phyloP scores from a whole-genome alignment of 2,113 vertebrate genomes.

The Tetraodon nigroviridis region DNA sequence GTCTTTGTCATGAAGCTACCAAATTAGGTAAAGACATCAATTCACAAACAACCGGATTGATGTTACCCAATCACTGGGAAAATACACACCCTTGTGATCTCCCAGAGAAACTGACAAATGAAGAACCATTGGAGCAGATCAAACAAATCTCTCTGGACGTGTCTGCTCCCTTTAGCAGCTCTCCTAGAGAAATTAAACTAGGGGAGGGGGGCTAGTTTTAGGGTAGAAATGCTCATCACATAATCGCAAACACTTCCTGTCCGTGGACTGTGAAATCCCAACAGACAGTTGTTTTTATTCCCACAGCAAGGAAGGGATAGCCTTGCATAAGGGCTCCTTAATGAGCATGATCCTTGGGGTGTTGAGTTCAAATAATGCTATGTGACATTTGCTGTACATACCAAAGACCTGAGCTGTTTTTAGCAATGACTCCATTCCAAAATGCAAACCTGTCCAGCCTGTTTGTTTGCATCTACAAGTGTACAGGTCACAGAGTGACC shows the following conservation, averaged over 20 bases:
- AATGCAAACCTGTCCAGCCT: conserved; percentile 8
- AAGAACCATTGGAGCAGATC: conserved; percentile 31
- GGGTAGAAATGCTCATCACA: conserved; percentile 44
- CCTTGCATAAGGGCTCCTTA: conserved; percentile 56
- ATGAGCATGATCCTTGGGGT: conserved; percentile 45
- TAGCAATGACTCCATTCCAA: conserved; percentile 22
- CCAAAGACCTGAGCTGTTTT: conserved; percentile 51
- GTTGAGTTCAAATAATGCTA: conserved; percentile 52
- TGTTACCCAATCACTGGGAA: conserved; percentile 12
- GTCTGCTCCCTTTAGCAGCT: conserved; percentile 23
- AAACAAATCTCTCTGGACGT: conserved; percentile 60
- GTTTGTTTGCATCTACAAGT: conserved; percentile 21
- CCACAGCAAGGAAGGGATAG: conserved; percentile 38
- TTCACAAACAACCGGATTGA: background rate
- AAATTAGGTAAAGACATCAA: background rate
- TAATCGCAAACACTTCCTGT: conserved; percentile 42
- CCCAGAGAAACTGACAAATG: conserved; percentile 14
- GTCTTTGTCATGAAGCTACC: background rate
- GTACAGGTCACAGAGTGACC: background rate
- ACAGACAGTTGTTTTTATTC: conserved; percentile 31
- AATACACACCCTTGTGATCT: conserved; percentile 23
- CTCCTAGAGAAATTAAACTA: conserved; percentile 19
- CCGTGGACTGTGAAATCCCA: conserved; percentile 40
- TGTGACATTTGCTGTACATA: conserved; percentile 63
- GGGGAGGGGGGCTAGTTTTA: conserved; percentile 25